Percentiles rank a stretch among this genome's conserved stretches.
phyloP scores from a whole-genome alignment of 2,888 invertebrate species.

The Alviniconcha strummeri region DNA sequence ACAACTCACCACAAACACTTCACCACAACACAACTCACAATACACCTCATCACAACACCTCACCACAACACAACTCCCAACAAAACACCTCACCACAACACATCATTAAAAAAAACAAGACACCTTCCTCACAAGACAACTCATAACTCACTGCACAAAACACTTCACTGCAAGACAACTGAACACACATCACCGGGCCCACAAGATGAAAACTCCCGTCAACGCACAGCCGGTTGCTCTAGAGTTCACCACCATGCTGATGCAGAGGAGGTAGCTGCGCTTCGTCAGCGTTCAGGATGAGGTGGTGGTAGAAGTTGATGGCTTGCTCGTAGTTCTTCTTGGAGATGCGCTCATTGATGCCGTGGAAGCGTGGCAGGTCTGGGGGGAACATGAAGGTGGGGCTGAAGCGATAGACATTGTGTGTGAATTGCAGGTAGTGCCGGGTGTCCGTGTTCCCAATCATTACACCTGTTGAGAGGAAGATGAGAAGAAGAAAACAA shows the following conservation, averaged over 20 bases:
- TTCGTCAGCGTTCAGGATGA: slow-evolving; percentile 74
- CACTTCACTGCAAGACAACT: too few species aligned
- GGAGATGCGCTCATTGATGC: slow-evolving; percentile 75
- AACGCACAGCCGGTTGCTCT: neutral
- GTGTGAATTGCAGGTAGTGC: slow-evolving; percentile 73
- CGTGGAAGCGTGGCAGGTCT: slow-evolving; percentile 74
- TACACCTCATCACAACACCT: too few species aligned
- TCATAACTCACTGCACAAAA: too few species aligned
- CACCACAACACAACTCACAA: too few species aligned
- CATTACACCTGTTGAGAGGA: slow-evolving; percentile 60
- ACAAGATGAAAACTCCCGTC: too few species aligned
- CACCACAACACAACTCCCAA: too few species aligned
- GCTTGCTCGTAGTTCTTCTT: slow-evolving; percentile 73
- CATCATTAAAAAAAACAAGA: too few species aligned
- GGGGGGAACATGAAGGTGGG: slow-evolving; percentile 69
- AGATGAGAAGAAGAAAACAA: too few species aligned
- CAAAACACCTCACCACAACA: too few species aligned
- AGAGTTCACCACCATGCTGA: slow-evolving; percentile 50
- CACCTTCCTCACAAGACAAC: too few species aligned
- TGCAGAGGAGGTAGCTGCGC: slow-evolving; percentile 47
- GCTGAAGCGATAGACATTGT: slow-evolving; percentile 75
- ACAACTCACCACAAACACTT: too few species aligned
- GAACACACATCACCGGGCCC: too few species aligned
- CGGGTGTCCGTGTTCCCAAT: slow-evolving; percentile 75
- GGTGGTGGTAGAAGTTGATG: slow-evolving; percentile 75